Percentiles rank a stretch among this genome's conserved stretches.
These are phyloP conservation scores for Cancer borealis DNA, from an alignment of 2,888 invertebrate species.

Conservation along the genomic window DNA sequence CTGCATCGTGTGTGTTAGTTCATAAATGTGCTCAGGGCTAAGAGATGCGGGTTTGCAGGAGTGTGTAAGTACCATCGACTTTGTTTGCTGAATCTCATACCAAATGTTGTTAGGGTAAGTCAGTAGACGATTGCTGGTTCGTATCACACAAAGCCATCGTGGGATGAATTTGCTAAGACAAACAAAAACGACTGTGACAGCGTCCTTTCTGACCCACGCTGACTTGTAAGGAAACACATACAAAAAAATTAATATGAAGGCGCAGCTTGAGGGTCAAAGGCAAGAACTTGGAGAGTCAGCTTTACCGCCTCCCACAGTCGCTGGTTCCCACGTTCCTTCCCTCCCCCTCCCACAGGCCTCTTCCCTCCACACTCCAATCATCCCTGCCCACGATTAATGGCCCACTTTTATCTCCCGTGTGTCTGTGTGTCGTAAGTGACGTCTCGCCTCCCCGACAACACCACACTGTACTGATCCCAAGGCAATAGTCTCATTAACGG, in stretches of 20 bases:
- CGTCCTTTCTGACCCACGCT: background rate
- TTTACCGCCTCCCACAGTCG: background rate
- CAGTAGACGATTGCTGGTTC: background rate
- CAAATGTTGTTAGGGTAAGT: background rate
- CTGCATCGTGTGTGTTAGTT: background rate
- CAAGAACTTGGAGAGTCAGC: background rate
- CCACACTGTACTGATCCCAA: background rate
- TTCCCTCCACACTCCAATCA: constrained; percentile 1
- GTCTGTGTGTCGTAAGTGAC: constrained; percentile 21
- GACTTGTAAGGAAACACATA: background rate
- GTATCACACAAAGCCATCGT: background rate
- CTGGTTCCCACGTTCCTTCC: background rate
- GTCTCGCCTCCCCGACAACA: background rate
- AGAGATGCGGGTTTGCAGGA: background rate
- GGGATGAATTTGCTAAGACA: background rate
- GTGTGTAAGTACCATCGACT: background rate
- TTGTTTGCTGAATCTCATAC: background rate
- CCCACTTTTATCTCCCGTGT: background rate
- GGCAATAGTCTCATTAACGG: background rate
- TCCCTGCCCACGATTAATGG: background rate
- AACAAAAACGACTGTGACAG: background rate
- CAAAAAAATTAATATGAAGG: constrained; percentile 4
- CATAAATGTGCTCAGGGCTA: background rate
- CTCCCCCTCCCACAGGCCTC: background rate
- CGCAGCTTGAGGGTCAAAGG: background rate